Conservation (phyloP, 2,888 invertebrate species). For the Campoletis raptor region DNA sequence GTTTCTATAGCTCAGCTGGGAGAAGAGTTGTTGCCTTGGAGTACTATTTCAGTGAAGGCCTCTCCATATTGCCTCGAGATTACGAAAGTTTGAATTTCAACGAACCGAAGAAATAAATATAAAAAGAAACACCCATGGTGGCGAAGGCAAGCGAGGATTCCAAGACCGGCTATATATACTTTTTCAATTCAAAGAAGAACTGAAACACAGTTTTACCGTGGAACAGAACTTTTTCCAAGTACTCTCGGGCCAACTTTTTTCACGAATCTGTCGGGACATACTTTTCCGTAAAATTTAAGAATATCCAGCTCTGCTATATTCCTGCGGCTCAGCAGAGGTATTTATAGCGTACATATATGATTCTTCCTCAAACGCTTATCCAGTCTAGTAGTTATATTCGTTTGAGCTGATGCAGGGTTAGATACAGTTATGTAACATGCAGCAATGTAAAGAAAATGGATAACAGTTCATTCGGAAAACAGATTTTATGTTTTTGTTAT, state of each 20-base stretch:
- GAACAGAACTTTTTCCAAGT: constrained; percentile 59
- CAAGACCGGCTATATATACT: constrained; percentile 41
- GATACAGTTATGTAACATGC: constrained; percentile 11
- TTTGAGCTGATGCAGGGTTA: constrained; percentile 24
- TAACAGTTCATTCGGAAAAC: constrained; percentile 6
- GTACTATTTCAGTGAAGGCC: constrained; percentile 53
- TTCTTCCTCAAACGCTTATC: constrained; percentile 55
- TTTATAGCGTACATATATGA: constrained; percentile 47
- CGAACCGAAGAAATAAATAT: constrained; percentile 64
- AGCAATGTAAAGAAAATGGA: constrained; percentile 21
- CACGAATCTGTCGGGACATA: constrained; percentile 60
- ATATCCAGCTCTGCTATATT: constrained; percentile 37
- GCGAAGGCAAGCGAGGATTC: constrained; percentile 48
- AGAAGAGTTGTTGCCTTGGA: constrained; percentile 31
- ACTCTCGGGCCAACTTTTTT: constrained; percentile 49
- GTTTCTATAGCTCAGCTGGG: constrained; percentile 17
- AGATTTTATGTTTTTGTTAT: constrained; percentile 36
- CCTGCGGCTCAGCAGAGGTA: constrained; percentile 35
- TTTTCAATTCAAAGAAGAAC: constrained; percentile 62
- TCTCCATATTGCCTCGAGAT: constrained; percentile 62
- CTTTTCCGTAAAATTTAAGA: constrained; percentile 65
- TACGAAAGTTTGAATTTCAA: constrained; percentile 67
- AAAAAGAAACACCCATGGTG: constrained; percentile 54
- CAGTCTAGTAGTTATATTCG: constrained; percentile 49
- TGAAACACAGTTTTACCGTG: constrained; percentile 54